These are phyloP conservation scores for Monochamus alternatus DNA, from an alignment of 2,888 invertebrate species.

Conservation along the genomic window DNA sequence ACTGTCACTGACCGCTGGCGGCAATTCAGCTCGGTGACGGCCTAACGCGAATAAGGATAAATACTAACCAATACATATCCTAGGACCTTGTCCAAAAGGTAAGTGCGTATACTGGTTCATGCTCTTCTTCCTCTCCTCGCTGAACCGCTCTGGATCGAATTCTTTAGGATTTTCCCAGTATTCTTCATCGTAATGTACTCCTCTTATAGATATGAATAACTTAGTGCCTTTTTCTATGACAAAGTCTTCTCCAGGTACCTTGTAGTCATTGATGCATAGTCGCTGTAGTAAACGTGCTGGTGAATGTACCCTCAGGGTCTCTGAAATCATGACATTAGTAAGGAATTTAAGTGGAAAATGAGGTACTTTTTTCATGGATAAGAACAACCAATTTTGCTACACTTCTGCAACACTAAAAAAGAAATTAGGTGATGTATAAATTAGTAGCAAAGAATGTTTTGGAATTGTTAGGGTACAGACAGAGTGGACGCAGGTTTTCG, in stretches of 20 bases:
- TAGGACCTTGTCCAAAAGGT: conserved; percentile 53
- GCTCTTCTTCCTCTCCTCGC: conserved; percentile 44
- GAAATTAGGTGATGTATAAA: no score
- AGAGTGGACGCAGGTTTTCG: no score
- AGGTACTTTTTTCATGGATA: no score
- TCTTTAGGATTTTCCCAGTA: conserved; percentile 48
- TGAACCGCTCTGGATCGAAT: conserved; percentile 54
- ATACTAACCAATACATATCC: conserved; percentile 50
- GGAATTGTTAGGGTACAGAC: no score
- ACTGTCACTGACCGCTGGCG: no score
- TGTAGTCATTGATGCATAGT: conserved; percentile 49
- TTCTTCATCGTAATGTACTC: conserved; percentile 50
- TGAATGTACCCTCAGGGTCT: conserved; percentile 52
- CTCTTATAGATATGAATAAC: conserved; percentile 46
- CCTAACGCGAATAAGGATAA: no score
- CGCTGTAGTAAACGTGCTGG: conserved; percentile 47
- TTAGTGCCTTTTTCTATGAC: conserved; percentile 46
- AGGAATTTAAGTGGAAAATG: no score
- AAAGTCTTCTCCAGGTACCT: conserved; percentile 46
- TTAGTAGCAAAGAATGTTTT: no score
- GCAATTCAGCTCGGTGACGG: no score
- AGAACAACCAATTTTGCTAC: no score
- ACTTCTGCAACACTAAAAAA: no score
- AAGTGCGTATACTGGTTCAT: conserved; percentile 47
- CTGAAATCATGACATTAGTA: conserved; percentile 25